phyloP scores from a whole-genome alignment of 2,797 vertebrate species.

The Peromyscus eremicus region DNA sequence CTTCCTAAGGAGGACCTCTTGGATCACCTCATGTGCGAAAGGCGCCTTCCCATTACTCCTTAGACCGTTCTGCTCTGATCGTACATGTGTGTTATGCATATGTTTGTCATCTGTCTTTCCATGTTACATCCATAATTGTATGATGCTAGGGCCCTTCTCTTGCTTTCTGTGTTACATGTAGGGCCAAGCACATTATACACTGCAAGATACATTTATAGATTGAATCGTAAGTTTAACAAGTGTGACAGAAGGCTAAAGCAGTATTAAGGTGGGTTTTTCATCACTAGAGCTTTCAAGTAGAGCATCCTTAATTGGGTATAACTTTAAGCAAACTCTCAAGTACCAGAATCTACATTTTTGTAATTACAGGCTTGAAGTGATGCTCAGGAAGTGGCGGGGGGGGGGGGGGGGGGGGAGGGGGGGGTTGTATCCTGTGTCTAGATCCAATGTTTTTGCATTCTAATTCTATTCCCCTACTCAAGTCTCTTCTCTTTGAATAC shows the following conservation, averaged over 20 bases:
- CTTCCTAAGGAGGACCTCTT: slow-evolving; percentile 4
- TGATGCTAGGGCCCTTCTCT: background rate
- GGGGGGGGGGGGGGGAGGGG: too few species aligned
- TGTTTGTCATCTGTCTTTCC: background rate
- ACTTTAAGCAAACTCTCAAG: background rate
- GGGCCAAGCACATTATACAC: background rate
- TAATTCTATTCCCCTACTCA: background rate
- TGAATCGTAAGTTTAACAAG: background rate
- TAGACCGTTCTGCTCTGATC: too few species aligned
- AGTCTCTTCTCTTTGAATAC: background rate
- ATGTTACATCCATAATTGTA: background rate
- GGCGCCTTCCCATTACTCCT: background rate
- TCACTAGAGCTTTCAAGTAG: background rate
- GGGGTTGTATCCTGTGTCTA: background rate
- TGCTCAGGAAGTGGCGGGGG: background rate
- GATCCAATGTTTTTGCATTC: slow-evolving; percentile 32
- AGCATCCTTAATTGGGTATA: background rate
- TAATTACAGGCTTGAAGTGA: background rate
- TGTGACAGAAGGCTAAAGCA: background rate
- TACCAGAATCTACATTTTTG: background rate
- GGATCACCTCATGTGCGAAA: background rate
- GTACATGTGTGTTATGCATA: background rate
- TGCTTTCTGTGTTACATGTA: background rate
- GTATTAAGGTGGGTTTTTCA: background rate
- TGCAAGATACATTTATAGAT: background rate